Evolutionary conservation across 2,113 vertebrate species (phyloP), one percentile per base, ranked within the genome.

Genomic region (Lipophrys pholis): DNA sequence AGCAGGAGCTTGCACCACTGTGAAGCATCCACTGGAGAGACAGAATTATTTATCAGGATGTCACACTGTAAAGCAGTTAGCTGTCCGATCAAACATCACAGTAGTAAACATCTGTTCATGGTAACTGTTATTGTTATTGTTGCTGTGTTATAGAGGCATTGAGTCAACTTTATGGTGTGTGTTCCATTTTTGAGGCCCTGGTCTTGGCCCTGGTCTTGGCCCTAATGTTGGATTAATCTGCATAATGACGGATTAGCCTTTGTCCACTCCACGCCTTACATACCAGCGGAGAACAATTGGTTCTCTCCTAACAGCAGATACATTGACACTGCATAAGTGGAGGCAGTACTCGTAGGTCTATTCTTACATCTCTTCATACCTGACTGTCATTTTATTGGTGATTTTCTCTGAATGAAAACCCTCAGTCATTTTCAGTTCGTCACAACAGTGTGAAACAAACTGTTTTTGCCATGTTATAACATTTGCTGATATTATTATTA

Each of bases 361-460:
- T 70, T 59, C 50, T 53, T 8, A 60, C 11, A 30, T 39, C 14
- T 7, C n/a, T 69, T 63, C 45, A 68, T 61, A 68, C 59, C 49
- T 69, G 49, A 63, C 30, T 42, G 58, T 40, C 5, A 0, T 78
- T 68, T 57, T 10, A 61, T 61, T 38, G 15, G 56, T 55, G 67
- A 77, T 62, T 72, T 70, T 68, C 43, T n/a, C 46, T 54, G 51
- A 48, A 52, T 61, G 72, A 46, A 67, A 48, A 45, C 21, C 30
- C 8, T 40, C 62, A 46, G 63, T 62, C 52, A 17, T 30, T 30
- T 30, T 30, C 21, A 30, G 2, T 2, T 30, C 21, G 21, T 30
- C 21, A 2, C 21, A 30, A 30, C 21, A 30, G 21, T 30, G 2
- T 30, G 21, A 30, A 30, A 30, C 21, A 30, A 30, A 30, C 21